Base-by-base conservation (phyloP, 2,888 invertebrate genomes). In the Cremastobaeus sp. region DNA sequence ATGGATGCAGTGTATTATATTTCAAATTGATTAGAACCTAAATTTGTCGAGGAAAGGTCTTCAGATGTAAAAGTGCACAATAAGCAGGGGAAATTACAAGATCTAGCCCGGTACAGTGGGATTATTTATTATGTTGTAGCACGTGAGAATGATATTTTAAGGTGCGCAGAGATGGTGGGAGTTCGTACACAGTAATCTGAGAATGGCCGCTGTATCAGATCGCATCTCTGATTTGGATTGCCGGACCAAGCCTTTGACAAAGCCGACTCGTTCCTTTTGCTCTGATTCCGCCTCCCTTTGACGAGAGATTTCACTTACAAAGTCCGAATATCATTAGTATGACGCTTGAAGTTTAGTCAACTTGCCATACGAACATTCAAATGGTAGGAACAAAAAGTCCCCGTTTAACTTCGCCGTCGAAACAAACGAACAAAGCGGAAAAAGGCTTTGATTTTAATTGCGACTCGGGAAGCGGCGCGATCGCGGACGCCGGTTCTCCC, bases 131-230 rank as follows among this genome's bases (percentile, higher is more conserved):
- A 79, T 78, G 82, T 80, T 77, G 82, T 78, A 77, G 85, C 83
- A 84, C 82, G 84, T 84, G 84, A 84, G 82, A 85, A 85, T 83
- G 82, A 82, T 81, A 81, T 78, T 82, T 83, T 83, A 83, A 85
- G 82, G 83, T 83, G 83, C 83, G 78, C 76, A 80, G 80, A 78
- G 81, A 68, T 80, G 80, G 80, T 81, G 68, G 81, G 81, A 75
- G 74, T 77, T 80, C 79, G 78, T 81, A 78, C 79, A 79, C 78
- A 70, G 84, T 83, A 84, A 84, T 82, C 83, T 76, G 81, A 85
- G 84, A 80, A 79, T 83, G 79, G 75, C 77, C 77, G 76, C 72
- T 77, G 76, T 78, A 79, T 80, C 78, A 81, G 82, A 84, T 85
- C 79, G 78, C 79, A 83, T 85, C 83, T 83, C 80, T 79, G 83